Evolutionary conservation across 2,113 vertebrate species (phyloP), one percentile per base, ranked within the genome.

Genomic region (Poeciliopsis turrubarensis): DNA sequence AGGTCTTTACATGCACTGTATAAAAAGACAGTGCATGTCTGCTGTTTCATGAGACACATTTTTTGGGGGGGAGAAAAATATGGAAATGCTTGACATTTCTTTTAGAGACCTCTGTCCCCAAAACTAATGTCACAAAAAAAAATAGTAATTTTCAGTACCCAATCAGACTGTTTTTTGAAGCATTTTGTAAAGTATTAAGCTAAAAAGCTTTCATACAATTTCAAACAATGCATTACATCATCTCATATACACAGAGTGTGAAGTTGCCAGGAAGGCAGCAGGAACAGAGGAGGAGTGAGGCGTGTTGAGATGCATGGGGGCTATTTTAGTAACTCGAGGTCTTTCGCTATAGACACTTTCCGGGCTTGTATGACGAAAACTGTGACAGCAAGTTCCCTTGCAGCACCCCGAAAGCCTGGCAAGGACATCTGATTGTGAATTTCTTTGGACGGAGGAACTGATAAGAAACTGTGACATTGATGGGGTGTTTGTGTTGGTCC

Each of bases 251-350:
- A 47, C 78, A 41, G 81, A 75, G 63, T 64, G 80, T 73, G 82
- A 87, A 84, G 90, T 78, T 83, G 86, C 78, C 78, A 88, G 84
- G 86, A 85, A 84, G 80, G 87, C 87, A 89, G 86, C 85, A 85
- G 79, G 76, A 80, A 73, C 82, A 77, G 79, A 84, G 77, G 57
- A 34, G 44, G 44, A 47, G 4, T 47, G 44, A 47, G 17, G 17
- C 17, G 14, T 6, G 44, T 17, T 22, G 44, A 47, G 44, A 47
- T 47, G 44, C 4, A 19, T 5, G 5, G 17, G 39, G 70, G 86
- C 83, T 94, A 93, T 93, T 94, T 94, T 90, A 79, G 92, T 90
- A 79, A n/a, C 10, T n/a, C 8, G 44, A 83, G 81, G 85, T 84
- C 84, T 82, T 70, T 74, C 81, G 80, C 80, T 87, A 68, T 71